Conservation (phyloP, 1,140 invertebrate genomes). For the Lordiphosa stackelbergi region DNA sequence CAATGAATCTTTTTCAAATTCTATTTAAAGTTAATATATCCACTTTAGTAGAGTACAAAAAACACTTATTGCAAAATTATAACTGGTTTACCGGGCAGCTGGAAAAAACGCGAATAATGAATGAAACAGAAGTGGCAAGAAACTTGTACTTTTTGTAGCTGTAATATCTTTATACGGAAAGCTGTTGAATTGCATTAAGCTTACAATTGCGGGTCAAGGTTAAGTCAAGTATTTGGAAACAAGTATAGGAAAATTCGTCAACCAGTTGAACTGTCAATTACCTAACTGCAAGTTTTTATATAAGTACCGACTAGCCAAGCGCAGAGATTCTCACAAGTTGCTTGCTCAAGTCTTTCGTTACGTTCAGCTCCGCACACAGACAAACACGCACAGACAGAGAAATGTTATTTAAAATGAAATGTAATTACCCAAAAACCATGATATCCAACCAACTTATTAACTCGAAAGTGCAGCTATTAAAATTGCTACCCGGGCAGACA, state of each 20-base stretch:
- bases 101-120: conserved; percentile 22
- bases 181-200: conserved; percentile 34
- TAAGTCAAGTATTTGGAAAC: conserved; percentile 6
- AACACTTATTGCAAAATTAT: conserved; percentile 11
- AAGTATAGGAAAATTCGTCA: conserved; percentile 3
- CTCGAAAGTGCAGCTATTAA: conserved; percentile 42
- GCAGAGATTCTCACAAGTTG: conserved; percentile 45
- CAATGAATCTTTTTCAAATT: no score
- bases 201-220: conserved; percentile 60
- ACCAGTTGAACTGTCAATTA: conserved; percentile 17
- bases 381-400: conserved; percentile 43
- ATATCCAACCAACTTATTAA: conserved; percentile 35
- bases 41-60: conserved; percentile 3
- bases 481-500: conserved; percentile 18
- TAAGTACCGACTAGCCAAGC: conserved; percentile 21
- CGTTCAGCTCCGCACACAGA: conserved; percentile 29
- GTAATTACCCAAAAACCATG: conserved; percentile 61
- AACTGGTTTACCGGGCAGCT: conserved; percentile 42
- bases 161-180: conserved; percentile 30
- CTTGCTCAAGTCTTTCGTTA: conserved; percentile 36
- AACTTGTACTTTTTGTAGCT: conserved; percentile 38
- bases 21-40: no score
- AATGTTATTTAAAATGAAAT: conserved; percentile 65
- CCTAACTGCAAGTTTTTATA: conserved; percentile 26
- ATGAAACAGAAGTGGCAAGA: conserved; percentile 37